Conservation (phyloP, 2,888 invertebrate species). For the Sinentomon sp. region DNA sequence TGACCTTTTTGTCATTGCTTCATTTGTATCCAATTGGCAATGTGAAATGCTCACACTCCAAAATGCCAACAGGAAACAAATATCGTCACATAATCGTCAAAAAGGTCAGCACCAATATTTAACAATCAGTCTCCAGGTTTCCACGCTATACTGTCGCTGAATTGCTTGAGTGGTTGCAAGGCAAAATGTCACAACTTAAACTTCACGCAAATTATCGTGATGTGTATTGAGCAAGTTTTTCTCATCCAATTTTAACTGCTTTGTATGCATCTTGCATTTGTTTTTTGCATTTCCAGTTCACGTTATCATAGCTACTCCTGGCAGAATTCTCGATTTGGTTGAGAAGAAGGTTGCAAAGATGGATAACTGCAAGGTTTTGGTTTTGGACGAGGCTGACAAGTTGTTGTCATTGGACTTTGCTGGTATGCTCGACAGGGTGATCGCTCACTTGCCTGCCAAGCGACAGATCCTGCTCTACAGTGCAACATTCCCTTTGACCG, state of each 20-base stretch:
- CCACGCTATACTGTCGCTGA: too few species aligned
- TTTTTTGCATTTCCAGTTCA: constrained; percentile 38
- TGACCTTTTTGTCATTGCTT: too few species aligned
- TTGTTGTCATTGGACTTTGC: constrained; percentile 96
- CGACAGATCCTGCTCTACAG: constrained; percentile 95
- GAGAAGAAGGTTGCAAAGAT: constrained; percentile 85
- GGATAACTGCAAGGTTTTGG: constrained; percentile 84
- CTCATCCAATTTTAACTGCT: not conserved
- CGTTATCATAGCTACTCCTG: constrained; percentile 95
- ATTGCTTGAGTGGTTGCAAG: too few species aligned
- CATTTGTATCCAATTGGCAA: too few species aligned
- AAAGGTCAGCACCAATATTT: too few species aligned
- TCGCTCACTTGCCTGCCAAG: constrained; percentile 66
- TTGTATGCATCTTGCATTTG: not conserved
- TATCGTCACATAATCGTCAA: too few species aligned
- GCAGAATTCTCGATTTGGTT: constrained; percentile 96
- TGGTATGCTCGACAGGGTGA: constrained; percentile 94
- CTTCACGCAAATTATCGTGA: too few species aligned
- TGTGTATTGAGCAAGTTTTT: too few species aligned
- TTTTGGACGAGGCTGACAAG: constrained; percentile 97
- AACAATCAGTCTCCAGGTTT: too few species aligned
- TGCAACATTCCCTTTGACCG: constrained; percentile 94
- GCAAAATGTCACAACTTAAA: too few species aligned
- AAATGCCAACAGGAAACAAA: too few species aligned
- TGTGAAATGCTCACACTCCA: too few species aligned